These are phyloP conservation scores for Amphipyra tragopoginis DNA, from an alignment of 2,888 invertebrate genomes.

Conservation along the genomic window DNA sequence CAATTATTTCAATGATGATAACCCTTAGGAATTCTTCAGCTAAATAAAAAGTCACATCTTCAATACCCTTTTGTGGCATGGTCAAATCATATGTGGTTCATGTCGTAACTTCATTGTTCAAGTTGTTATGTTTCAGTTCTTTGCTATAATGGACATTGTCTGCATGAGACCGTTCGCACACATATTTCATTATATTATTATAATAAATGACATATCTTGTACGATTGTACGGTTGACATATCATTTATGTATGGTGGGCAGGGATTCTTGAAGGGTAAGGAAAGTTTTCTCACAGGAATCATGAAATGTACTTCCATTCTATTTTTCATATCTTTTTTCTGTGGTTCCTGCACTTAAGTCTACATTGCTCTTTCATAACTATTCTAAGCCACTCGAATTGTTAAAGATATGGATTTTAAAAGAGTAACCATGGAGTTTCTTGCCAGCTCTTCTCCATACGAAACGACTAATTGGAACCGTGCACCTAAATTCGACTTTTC, in stretches of 20 bases:
- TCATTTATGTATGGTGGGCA: background rate
- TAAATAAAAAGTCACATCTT: constrained; percentile 17
- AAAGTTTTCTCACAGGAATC: constrained; percentile 3
- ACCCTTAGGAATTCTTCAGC: background rate
- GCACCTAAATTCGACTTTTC: too few species aligned
- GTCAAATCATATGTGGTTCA: constrained; percentile 19
- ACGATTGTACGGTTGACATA: constrained; percentile 23
- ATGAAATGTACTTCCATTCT: background rate
- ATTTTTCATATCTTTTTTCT: too few species aligned
- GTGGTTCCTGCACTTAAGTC: too few species aligned
- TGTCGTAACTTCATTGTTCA: constrained; percentile 50
- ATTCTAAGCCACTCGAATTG: too few species aligned
- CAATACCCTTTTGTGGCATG: constrained; percentile 29
- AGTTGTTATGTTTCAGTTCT: constrained; percentile 42
- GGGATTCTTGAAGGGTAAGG: background rate
- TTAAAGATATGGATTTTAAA: too few species aligned
- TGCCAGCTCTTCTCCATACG: too few species aligned
- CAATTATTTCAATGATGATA: background rate
- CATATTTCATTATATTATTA: constrained; percentile 48
- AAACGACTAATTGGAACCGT: too few species aligned
- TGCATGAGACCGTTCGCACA: constrained; percentile 48
- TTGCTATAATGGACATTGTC: constrained; percentile 55
- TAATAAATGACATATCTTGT: constrained; percentile 47
- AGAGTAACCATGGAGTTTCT: too few species aligned
- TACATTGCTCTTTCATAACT: too few species aligned